Percentiles rank a stretch among this genome's conserved stretches.
Evolutionary conservation across 2,113 vertebrate species (phyloP).

Genomic region (Pomatostomus ruficeps): DNA sequence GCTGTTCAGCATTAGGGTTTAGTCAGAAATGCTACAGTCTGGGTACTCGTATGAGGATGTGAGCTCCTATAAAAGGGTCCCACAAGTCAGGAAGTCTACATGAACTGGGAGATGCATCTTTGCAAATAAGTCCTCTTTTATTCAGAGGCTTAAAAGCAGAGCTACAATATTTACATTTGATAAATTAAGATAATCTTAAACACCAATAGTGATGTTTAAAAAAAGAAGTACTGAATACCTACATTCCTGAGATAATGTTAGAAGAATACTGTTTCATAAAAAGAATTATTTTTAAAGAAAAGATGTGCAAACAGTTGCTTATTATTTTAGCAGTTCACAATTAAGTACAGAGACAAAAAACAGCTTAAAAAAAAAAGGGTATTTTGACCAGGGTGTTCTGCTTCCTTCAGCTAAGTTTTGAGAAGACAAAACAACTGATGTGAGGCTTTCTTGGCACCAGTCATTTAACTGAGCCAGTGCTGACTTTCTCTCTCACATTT

Average conservation of each 20-base stretch:
- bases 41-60: neutral
- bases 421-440: neutral
- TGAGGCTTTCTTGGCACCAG: neutral
- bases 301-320: neutral
- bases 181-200: neutral
- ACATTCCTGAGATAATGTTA: neutral
- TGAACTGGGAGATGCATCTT: neutral
- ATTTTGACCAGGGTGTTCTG: neutral
- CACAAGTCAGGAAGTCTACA: neutral
- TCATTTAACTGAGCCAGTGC: neutral
- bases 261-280: neutral
- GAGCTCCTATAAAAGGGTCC: neutral
- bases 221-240: neutral
- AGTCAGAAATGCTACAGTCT: neutral
- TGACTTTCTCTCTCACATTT: neutral
- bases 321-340: neutral
- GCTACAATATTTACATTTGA: neutral
- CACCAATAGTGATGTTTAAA: neutral
- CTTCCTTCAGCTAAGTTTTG: neutral
- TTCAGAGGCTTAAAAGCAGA: neutral
- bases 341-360: neutral
- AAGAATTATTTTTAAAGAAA: neutral
- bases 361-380: neutral
- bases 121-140: neutral
- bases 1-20: slow-evolving; percentile 49